A percentile compares a stretch with the other conserved stretches of the same genome.
These are phyloP conservation scores for Eremophila alpestris DNA, from an alignment of 2,797 vertebrate genomes.

Conservation along the genomic window DNA sequence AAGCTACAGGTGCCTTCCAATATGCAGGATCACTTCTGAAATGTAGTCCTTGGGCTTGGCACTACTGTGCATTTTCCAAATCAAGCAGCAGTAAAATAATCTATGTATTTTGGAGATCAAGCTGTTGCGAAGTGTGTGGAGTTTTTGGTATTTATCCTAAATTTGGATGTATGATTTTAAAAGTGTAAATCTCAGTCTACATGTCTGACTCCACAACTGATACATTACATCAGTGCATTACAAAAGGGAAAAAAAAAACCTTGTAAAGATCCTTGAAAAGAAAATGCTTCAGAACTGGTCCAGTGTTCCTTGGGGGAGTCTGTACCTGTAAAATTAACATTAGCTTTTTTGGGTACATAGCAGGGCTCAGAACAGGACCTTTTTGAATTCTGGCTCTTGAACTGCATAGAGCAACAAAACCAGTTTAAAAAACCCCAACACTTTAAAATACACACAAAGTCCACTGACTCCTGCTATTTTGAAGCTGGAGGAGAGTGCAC, in stretches of 20 bases:
- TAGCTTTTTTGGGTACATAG: slow-evolving; percentile 43
- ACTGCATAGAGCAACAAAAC: slow-evolving; percentile 22
- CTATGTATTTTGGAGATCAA: not conserved
- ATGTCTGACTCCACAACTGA: not conserved
- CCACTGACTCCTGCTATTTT: slow-evolving; percentile 6
- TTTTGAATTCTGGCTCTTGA: slow-evolving; percentile 72
- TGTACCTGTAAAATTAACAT: slow-evolving; percentile 66
- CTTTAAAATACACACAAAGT: not conserved
- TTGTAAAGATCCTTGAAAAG: slow-evolving; percentile 28
- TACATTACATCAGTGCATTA: not conserved
- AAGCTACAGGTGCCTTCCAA: slow-evolving; percentile 59
- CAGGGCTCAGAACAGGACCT: slow-evolving; percentile 62
- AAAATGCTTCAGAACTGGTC: slow-evolving; percentile 72
- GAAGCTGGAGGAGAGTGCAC: not conserved
- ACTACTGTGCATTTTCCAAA: slow-evolving; percentile 53
- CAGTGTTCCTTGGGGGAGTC: slow-evolving; percentile 55
- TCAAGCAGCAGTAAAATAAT: not conserved
- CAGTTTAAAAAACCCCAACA: not conserved
- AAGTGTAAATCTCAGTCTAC: not conserved
- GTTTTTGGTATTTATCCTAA: not conserved
- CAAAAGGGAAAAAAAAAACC: not conserved
- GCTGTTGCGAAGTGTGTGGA: slow-evolving; percentile 40
- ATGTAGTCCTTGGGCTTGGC: slow-evolving; percentile 66
- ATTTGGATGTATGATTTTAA: slow-evolving; percentile 13
- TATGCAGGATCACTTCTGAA: slow-evolving; percentile 77